Percentiles rank a stretch among this genome's conserved stretches.
Evolutionary conservation across 2,797 vertebrate species (phyloP).

Genomic region (Harpagifer antarcticus): DNA sequence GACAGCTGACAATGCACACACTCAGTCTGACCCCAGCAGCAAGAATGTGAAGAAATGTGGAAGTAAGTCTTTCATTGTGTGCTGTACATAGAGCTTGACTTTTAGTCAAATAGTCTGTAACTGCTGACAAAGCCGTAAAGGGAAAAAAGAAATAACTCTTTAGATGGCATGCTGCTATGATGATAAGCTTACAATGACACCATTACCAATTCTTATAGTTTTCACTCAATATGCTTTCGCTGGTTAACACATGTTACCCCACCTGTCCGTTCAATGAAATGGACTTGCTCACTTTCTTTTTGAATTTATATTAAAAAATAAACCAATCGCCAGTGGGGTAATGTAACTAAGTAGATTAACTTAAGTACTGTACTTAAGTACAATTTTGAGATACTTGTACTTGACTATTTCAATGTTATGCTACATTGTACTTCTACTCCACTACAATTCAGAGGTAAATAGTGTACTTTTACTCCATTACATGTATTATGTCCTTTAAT

Average conservation of each 20-base stretch:
- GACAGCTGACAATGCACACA: conserved; percentile 26
- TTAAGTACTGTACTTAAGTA: too few relatives aligned
- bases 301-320: background rate
- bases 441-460: too few relatives aligned
- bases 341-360: too few relatives aligned
- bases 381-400: too few relatives aligned
- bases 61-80: conserved; percentile 10
- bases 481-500: too few relatives aligned
- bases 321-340: background rate
- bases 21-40: conserved; percentile 9
- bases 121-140: background rate
- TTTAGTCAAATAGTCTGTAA: background rate
- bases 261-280: too few relatives aligned
- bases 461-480: too few relatives aligned
- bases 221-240: background rate
- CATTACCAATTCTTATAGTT: background rate
- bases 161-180: background rate
- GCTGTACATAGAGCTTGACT: background rate
- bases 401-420: too few relatives aligned
- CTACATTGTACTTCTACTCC: too few relatives aligned
- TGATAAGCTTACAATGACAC: background rate
- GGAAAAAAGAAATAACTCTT: background rate
- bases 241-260: too few relatives aligned
- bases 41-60: conserved; percentile 22
- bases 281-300: background rate